phyloP scores from a whole-genome alignment of 2,888 invertebrate genomes.

The Biston stratarius region DNA sequence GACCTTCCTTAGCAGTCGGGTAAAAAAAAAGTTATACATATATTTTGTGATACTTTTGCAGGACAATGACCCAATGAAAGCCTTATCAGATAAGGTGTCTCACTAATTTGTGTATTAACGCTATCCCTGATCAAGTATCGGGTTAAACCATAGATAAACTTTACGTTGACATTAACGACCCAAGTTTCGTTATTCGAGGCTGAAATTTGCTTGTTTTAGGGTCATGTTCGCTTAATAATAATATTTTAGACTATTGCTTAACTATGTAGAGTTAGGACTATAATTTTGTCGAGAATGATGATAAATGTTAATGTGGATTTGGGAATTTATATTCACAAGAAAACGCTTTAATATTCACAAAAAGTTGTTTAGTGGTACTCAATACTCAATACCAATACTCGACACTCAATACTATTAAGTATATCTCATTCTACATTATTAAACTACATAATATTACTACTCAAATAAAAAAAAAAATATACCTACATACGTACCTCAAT shows the following conservation, averaged over 20 bases:
- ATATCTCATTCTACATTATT: too few species aligned
- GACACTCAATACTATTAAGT: too few species aligned
- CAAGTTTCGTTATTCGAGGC: constrained; percentile 54
- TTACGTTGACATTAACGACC: constrained; percentile 56
- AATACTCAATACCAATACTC: too few species aligned
- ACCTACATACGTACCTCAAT: too few species aligned
- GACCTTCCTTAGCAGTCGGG: too few species aligned
- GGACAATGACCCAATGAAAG: constrained; percentile 2
- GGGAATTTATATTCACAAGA: background rate
- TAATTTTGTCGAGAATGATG: background rate
- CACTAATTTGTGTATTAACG: constrained; percentile 61
- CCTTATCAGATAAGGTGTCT: constrained; percentile 17
- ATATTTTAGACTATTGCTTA: constrained; percentile 43
- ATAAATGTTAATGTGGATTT: background rate
- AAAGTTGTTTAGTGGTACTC: too few species aligned
- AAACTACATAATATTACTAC: too few species aligned
- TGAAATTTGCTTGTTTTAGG: constrained; percentile 50
- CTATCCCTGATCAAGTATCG: constrained; percentile 45
- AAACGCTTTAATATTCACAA: too few species aligned
- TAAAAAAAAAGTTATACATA: too few species aligned
- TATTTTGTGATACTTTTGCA: too few species aligned
- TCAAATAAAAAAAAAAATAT: too few species aligned
- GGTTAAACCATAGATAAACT: constrained; percentile 41
- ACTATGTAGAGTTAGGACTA: constrained; percentile 22
- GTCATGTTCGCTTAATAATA: constrained; percentile 37